These are phyloP conservation scores for Carcharodon carcharias DNA, from an alignment of 2,797 vertebrate species.

Conservation along the genomic window DNA sequence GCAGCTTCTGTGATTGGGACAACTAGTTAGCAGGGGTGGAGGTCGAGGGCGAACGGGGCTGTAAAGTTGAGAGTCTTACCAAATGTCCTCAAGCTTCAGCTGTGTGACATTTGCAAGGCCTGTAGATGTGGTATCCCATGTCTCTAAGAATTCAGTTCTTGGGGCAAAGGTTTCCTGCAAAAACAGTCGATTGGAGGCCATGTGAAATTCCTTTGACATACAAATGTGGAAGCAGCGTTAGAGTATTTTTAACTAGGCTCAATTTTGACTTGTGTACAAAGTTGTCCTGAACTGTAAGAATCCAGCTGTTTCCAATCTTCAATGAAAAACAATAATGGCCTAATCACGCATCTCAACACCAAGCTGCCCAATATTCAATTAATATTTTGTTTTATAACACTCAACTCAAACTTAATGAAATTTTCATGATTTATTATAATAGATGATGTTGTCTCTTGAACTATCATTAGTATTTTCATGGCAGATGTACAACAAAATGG, in stretches of 20 bases:
- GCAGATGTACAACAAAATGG: not conserved
- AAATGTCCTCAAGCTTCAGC: constrained; percentile 39
- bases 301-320: not conserved
- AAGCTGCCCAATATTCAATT: not conserved
- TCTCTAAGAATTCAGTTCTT: not conserved
- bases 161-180: not conserved
- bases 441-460: not conserved
- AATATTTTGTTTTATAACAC: not conserved
- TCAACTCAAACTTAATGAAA: not conserved
- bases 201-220: not conserved
- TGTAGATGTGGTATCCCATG: constrained; percentile 33
- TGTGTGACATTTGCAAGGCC: constrained; percentile 33
- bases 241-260: not conserved
- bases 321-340: not conserved
- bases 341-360: not conserved
- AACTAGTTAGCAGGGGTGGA: constrained; percentile 37
- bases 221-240: not conserved
- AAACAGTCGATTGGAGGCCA: not conserved
- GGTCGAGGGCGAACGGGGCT: not conserved
- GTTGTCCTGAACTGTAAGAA: not conserved
- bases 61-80: not conserved
- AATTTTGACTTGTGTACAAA: not conserved
- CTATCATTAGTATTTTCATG: not conserved
- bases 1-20: constrained; percentile 30
- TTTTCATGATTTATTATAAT: not conserved